phyloP scores from a whole-genome alignment of 2,113 vertebrate species.

The Nestor notabilis region DNA sequence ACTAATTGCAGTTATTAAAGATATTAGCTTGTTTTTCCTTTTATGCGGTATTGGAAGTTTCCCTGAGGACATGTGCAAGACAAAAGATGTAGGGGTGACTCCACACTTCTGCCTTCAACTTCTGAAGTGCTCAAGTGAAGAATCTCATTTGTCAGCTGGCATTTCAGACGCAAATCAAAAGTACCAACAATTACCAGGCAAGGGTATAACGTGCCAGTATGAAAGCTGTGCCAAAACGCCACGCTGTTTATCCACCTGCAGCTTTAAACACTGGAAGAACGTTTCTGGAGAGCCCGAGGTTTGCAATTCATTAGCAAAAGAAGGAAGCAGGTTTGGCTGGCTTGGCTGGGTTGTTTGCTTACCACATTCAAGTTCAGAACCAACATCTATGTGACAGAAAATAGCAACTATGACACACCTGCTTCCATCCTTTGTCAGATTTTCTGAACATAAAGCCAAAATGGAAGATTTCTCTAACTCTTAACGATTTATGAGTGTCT shows the following conservation, averaged over 20 bases:
- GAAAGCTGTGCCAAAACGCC: background rate
- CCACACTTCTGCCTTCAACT: background rate
- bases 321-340: background rate
- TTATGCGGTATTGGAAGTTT: background rate
- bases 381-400: background rate
- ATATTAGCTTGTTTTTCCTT: background rate
- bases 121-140: background rate
- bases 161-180: background rate
- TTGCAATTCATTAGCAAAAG: background rate
- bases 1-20: conserved; percentile 43
- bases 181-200: background rate
- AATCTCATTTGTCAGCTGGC: background rate
- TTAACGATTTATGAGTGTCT: background rate
- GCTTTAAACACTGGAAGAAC: background rate
- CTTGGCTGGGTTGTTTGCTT: background rate
- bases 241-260: background rate
- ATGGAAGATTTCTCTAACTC: background rate
- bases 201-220: background rate
- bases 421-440: background rate
- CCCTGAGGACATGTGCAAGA: background rate
- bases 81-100: background rate
- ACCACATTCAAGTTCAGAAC: background rate
- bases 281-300: background rate
- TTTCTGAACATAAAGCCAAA: background rate
- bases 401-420: background rate